Base-by-base conservation (phyloP, 2,888 invertebrate species). In the Lissocephala sabroskyi region DNA sequence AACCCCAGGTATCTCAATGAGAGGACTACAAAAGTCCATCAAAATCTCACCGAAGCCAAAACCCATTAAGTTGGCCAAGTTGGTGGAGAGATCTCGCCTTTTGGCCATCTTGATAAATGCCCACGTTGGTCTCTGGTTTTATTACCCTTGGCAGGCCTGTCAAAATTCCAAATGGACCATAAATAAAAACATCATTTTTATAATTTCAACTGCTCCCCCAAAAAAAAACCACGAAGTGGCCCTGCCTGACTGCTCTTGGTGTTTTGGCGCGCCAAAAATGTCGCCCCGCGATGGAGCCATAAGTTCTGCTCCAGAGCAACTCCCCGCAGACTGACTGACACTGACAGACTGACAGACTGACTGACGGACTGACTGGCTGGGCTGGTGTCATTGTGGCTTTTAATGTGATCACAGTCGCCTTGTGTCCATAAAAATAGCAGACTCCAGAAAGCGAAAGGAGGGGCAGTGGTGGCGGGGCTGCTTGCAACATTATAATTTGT, bases 141-240 rank as follows among this genome's bases (percentile, higher is more conserved):
- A 74, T 76, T 71, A 65, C 76, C 76, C 70, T 56, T 77, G 60
- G 74, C 70, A 56, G 65, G 64, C 54, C 80, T 80, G 81, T 81
- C 79, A 79, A 79, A 81, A 79, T 71, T 73, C 67, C 78, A 79
- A 82, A 81, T 79, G 79, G 75, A 65, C 79, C 81, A 80, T 82
- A 79, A 81, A 82, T 81, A 81, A 81, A 81, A 82, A 74, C 80
- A 82, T 81, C 70, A 79, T 74, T 77, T 80, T 79, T 70, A 66
- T 61, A 55, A 60, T 61, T 59, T 50, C 56, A 52, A 52, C 45
- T 47, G 54, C 37, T 49, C 17, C 48, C 51, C 16, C 39, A 59
- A 30, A 49, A 52, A 39, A 19, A 47, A 41, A n/a, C n/a, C 14
- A 42, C 16, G 18, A 45, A 35, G 56, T 43, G 39, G 43, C 43